Conservation (phyloP, 2,888 invertebrate species). For the Meta bourneti region DNA sequence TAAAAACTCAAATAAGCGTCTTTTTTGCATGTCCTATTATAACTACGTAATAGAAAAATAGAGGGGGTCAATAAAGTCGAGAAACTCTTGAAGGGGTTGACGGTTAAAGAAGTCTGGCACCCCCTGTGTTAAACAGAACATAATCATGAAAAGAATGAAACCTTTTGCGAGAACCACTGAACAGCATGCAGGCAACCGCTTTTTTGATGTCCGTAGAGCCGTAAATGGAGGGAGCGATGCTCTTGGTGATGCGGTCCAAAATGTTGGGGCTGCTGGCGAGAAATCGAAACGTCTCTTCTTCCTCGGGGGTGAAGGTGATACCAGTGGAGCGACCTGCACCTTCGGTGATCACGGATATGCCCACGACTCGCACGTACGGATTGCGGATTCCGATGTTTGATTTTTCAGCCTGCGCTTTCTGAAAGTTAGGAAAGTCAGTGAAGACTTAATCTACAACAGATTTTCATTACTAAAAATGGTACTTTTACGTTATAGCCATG, state of each 20-base stretch:
- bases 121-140: not conserved
- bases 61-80: too few species aligned
- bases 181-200: slow-evolving; percentile 95
- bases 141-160: slow-evolving; percentile 77
- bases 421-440: not conserved
- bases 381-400: slow-evolving; percentile 90
- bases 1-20: too few species aligned
- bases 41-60: too few species aligned
- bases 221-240: slow-evolving; percentile 98
- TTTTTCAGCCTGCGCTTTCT: slow-evolving; percentile 72
- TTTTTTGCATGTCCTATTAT: too few species aligned
- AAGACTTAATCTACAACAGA: too few species aligned
- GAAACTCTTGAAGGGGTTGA: too few species aligned
- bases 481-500: too few species aligned
- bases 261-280: slow-evolving; percentile 92
- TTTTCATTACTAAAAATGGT: too few species aligned
- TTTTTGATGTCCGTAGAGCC: slow-evolving; percentile 97
- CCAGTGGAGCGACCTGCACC: slow-evolving; percentile 84
- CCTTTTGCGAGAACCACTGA: slow-evolving; percentile 89
- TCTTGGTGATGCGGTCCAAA: slow-evolving; percentile 92
- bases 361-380: slow-evolving; percentile 96
- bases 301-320: slow-evolving; percentile 83
- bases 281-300: slow-evolving; percentile 90
- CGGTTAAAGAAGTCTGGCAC: not conserved
- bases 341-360: slow-evolving; percentile 92